A percentile compares a stretch with the other conserved stretches of the same genome.
Conservation (phyloP, 2,888 invertebrate species). For the Baccha elongata region DNA sequence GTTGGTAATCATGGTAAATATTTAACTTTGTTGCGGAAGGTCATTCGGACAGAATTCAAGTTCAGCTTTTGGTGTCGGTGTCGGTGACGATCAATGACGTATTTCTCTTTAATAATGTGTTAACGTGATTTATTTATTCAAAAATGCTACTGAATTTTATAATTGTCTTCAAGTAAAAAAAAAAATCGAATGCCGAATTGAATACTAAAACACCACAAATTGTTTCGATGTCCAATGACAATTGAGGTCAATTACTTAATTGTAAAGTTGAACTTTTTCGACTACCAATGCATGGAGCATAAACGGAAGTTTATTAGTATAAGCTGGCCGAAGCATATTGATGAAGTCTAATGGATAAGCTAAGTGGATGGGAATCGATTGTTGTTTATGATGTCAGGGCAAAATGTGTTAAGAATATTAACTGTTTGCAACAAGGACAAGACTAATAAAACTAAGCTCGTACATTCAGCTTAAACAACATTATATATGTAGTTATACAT, state of each 20-base stretch:
- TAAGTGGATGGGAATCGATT: background rate
- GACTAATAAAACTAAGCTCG: too few species aligned
- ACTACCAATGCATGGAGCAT: background rate
- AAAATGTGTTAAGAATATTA: background rate
- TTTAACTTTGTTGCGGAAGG: background rate
- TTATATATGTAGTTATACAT: too few species aligned
- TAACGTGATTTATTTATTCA: constrained; percentile 3
- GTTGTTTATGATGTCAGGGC: background rate
- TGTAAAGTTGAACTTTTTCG: background rate
- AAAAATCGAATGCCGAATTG: background rate
- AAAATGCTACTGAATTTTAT: background rate
- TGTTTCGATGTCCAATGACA: background rate
- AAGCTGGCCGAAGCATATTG: too few species aligned
- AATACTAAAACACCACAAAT: background rate
- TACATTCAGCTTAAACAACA: too few species aligned
- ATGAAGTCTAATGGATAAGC: too few species aligned
- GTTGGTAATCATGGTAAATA: constrained; percentile 13
- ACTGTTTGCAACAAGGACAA: background rate
- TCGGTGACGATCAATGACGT: background rate
- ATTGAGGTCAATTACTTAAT: background rate
- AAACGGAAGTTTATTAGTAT: background rate
- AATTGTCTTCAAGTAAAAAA: background rate
- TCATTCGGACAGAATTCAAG: constrained; percentile 3
- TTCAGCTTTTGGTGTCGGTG: background rate
- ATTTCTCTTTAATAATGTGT: background rate